These are phyloP conservation scores for Eretmochelys imbricata DNA, from an alignment of 2,113 vertebrate genomes.

Conservation along the genomic window DNA sequence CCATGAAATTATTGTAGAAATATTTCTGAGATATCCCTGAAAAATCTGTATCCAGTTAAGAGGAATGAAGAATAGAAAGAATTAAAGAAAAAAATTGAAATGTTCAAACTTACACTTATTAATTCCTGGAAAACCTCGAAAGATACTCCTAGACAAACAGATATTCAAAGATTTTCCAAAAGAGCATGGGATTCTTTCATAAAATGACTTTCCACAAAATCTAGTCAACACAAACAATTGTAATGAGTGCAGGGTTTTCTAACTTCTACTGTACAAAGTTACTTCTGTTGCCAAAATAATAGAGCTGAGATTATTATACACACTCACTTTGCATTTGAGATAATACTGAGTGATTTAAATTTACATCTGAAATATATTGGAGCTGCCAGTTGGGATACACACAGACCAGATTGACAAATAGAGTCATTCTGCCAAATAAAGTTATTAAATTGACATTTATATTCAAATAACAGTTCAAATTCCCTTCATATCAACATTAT, in stretches of 20 bases:
- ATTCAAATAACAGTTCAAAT: conserved; percentile 41
- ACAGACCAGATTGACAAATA: conserved; percentile 20
- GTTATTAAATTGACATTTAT: conserved; percentile 49
- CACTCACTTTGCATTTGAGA: conserved; percentile 12
- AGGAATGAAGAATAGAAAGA: background rate
- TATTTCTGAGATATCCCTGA: conserved; percentile 21
- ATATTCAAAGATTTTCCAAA: conserved; percentile 1
- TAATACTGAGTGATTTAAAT: conserved; percentile 38
- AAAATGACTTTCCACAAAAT: background rate
- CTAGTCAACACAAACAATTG: background rate
- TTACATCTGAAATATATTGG: conserved; percentile 16
- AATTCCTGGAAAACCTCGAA: background rate
- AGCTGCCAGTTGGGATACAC: background rate
- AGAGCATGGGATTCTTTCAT: background rate
- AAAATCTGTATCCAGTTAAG: background rate
- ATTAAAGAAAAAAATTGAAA: background rate
- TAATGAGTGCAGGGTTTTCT: background rate
- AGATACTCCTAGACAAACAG: background rate
- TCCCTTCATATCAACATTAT: conserved; percentile 11
- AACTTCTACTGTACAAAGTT: background rate
- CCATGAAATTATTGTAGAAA: background rate
- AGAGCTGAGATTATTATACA: conserved; percentile 12
- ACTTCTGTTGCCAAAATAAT: conserved; percentile 8
- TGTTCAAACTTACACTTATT: background rate
- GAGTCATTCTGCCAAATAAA: conserved; percentile 29